Evolutionary conservation across 2,888 invertebrate genomes (phyloP).

Genomic region (Microplitis manilae): DNA sequence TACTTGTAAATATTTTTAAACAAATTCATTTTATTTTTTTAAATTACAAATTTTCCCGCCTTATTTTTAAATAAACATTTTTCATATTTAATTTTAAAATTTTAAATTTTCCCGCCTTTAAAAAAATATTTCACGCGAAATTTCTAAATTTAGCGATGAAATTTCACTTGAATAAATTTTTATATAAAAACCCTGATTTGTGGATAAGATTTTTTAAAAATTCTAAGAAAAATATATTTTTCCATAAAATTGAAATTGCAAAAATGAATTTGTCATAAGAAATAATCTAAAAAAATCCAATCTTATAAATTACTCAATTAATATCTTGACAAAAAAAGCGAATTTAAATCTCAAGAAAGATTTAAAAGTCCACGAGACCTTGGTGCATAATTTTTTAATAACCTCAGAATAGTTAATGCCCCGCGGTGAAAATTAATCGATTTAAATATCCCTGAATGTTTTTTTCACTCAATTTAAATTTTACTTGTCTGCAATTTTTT

Average conservation of each 20-base stretch:
- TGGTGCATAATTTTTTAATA: background rate
- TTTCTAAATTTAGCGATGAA: no score
- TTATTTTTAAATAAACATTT: no score
- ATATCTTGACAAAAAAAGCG: background rate
- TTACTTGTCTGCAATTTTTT: background rate
- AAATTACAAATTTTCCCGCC: no score
- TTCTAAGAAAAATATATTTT: no score
- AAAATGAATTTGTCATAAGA: no score
- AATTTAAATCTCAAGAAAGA: background rate
- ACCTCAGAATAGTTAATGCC: constrained; percentile 1
- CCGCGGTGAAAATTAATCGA: background rate
- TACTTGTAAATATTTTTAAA: constrained; percentile 15
- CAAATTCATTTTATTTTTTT: background rate
- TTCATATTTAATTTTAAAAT: no score
- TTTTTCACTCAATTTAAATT: background rate
- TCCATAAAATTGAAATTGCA: no score
- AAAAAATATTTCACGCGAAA: no score
- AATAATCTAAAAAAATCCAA: background rate
- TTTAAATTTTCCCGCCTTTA: no score
- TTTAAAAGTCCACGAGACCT: background rate
- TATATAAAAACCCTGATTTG: no score
- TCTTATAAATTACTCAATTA: background rate
- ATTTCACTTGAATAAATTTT: no score
- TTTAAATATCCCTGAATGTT: background rate
- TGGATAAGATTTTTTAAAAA: no score